Conservation (phyloP, 2,113 vertebrate species). For the Aegithalos caudatus region DNA sequence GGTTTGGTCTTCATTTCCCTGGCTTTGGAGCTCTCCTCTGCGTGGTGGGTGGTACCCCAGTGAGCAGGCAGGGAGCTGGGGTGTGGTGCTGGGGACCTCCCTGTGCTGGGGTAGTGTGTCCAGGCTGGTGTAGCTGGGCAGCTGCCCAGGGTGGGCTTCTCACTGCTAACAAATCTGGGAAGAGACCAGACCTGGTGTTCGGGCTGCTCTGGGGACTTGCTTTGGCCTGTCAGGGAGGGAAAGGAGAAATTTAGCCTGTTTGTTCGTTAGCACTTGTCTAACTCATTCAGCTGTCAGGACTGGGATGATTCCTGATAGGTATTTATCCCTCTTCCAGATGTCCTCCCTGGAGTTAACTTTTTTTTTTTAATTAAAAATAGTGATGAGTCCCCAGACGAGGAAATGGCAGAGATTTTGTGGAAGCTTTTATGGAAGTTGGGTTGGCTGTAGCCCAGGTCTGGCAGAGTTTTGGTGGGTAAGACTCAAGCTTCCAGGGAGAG, state of each 20-base stretch:
- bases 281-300: neutral
- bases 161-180: neutral
- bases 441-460: neutral
- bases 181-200: accelerated
- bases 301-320: neutral
- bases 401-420: neutral
- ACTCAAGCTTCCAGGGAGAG: neutral
- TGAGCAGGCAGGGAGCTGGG: too few species aligned
- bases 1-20: neutral
- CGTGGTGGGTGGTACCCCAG: neutral
- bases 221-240: neutral
- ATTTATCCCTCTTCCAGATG: neutral
- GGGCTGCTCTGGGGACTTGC: neutral
- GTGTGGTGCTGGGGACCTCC: neutral
- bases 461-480: neutral
- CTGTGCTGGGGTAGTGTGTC: neutral
- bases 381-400: neutral
- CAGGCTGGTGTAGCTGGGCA: neutral
- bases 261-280: neutral
- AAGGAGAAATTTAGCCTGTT: neutral
- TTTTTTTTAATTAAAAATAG: neutral
- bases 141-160: neutral
- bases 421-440: neutral
- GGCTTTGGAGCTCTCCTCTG: neutral
- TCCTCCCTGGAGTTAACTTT: neutral